These are phyloP conservation scores for Acanthopagrus latus DNA, from an alignment of 2,797 vertebrate genomes.

Conservation along the genomic window DNA sequence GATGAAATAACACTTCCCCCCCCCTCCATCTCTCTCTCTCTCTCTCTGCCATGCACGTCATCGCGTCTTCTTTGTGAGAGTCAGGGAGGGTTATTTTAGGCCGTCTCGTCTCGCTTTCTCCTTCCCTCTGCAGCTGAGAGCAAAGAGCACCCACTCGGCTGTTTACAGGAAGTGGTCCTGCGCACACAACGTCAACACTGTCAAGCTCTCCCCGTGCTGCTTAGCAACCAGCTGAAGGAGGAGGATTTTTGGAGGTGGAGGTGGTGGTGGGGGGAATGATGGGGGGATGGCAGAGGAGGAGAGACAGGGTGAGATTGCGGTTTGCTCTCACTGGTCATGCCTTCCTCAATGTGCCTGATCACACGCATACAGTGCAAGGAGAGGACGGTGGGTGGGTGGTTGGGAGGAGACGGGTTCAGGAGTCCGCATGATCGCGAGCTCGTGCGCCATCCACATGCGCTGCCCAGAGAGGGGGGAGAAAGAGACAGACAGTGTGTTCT, in stretches of 20 bases:
- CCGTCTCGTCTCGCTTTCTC: constrained; percentile 64
- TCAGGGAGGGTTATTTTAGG: constrained; percentile 81
- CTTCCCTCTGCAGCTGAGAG: constrained; percentile 56
- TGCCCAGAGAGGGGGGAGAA: constrained; percentile 10
- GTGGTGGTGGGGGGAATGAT: neutral
- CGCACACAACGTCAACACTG: constrained; percentile 63
- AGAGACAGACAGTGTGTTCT: constrained; percentile 12
- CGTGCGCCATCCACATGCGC: constrained; percentile 39
- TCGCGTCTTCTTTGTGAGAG: constrained; percentile 57
- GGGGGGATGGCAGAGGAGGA: constrained; percentile 15
- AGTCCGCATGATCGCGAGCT: constrained; percentile 40
- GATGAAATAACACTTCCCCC: constrained; percentile 49
- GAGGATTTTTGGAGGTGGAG: constrained; percentile 49
- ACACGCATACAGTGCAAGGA: neutral
- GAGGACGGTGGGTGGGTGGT: constrained; percentile 18
- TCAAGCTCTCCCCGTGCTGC: constrained; percentile 69
- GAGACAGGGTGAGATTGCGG: constrained; percentile 10
- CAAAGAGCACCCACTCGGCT: constrained; percentile 71
- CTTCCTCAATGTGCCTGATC: constrained; percentile 26
- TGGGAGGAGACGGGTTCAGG: constrained; percentile 27
- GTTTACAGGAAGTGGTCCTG: constrained; percentile 81
- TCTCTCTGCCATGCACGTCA: constrained; percentile 37
- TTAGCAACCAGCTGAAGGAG: constrained; percentile 72
- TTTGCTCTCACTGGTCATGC: constrained; percentile 28
- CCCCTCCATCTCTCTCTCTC: neutral